phyloP scores from a whole-genome alignment of 1,140 invertebrate species.

The Drosophila pallidifrons region DNA sequence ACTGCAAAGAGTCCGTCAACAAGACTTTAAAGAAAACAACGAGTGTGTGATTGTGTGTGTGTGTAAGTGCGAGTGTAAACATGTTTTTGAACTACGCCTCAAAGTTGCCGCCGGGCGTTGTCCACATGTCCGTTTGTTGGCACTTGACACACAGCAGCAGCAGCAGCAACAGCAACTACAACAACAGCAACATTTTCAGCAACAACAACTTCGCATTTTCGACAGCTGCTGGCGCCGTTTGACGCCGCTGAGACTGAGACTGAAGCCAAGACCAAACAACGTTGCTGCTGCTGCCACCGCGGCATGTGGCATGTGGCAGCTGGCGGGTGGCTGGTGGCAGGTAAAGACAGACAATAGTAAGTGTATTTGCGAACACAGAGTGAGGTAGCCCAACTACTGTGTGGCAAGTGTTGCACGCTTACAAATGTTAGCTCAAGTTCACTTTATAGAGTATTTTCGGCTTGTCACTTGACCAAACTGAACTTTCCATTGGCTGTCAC shows the following conservation, averaged over 20 bases:
- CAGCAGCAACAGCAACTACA: conserved; percentile 45
- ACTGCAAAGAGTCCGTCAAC: conserved; percentile 62
- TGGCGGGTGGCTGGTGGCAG: conserved; percentile 53
- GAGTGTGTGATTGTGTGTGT: conserved; percentile 7
- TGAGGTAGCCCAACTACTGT: conserved; percentile 3
- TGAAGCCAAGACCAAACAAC: not conserved
- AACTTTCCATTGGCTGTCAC: conserved; percentile 37
- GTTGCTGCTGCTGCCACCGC: conserved; percentile 23
- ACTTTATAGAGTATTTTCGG: conserved; percentile 32
- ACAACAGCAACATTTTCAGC: conserved; percentile 51
- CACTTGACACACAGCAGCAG: conserved; percentile 75
- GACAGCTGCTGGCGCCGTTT: conserved; percentile 69
- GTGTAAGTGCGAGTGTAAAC: conserved; percentile 66
- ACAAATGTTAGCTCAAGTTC: not conserved
- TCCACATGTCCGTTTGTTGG: conserved; percentile 74
- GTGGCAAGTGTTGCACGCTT: conserved; percentile 17
- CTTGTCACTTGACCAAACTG: conserved; percentile 12
- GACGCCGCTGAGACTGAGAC: conserved; percentile 37
- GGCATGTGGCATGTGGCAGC: conserved; percentile 6
- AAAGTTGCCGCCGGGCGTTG: conserved; percentile 64
- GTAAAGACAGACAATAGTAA: conserved; percentile 49
- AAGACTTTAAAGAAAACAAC: conserved; percentile 68
- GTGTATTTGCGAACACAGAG: conserved; percentile 9
- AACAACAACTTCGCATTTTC: conserved; percentile 59
- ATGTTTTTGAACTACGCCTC: conserved; percentile 77